Conservation (phyloP, 2,113 vertebrate species). For the Pluvialis apricaria region DNA sequence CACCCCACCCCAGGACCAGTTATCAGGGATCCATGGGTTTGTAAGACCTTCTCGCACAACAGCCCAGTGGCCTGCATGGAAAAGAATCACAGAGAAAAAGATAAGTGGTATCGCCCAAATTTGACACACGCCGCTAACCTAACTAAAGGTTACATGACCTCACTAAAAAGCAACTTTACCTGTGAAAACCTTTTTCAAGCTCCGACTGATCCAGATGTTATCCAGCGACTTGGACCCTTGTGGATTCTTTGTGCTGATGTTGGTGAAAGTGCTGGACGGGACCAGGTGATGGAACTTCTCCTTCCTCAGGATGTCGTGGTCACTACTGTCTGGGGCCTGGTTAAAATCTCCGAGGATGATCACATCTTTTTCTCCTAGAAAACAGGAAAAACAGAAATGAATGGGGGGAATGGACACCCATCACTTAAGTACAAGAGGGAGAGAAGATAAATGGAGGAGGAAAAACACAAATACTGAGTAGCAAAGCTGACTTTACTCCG, state of each 20-base stretch:
- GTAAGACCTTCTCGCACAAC: slow-evolving; percentile 92
- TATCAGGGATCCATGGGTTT: slow-evolving; percentile 95
- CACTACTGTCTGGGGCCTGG: slow-evolving; percentile 79
- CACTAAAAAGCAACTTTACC: slow-evolving; percentile 64
- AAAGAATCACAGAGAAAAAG: neutral
- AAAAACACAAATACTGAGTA: neutral
- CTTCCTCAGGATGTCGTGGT: slow-evolving; percentile 84
- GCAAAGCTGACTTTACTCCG: neutral
- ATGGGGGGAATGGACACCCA: neutral
- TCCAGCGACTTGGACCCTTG: slow-evolving; percentile 87
- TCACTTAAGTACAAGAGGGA: neutral
- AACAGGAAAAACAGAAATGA: neutral
- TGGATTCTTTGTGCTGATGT: slow-evolving; percentile 92
- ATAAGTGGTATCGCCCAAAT: fast-evolving
- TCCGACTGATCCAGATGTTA: slow-evolving; percentile 93
- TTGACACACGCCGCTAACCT: fast-evolving
- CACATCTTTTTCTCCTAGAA: slow-evolving; percentile 86
- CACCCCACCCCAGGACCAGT: slow-evolving; percentile 97
- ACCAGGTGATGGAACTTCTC: slow-evolving; percentile 86
- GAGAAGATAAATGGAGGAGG: neutral
- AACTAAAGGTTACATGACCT: fast-evolving
- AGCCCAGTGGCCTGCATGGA: slow-evolving; percentile 81
- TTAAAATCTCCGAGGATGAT: slow-evolving; percentile 90
- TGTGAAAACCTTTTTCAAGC: slow-evolving; percentile 87
- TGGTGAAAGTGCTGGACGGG: slow-evolving; percentile 84